Percentiles rank a stretch among this genome's conserved stretches.
phyloP scores from a whole-genome alignment of 37 sponge, comb jelly and placozoan species.

The Ianthella basta region DNA sequence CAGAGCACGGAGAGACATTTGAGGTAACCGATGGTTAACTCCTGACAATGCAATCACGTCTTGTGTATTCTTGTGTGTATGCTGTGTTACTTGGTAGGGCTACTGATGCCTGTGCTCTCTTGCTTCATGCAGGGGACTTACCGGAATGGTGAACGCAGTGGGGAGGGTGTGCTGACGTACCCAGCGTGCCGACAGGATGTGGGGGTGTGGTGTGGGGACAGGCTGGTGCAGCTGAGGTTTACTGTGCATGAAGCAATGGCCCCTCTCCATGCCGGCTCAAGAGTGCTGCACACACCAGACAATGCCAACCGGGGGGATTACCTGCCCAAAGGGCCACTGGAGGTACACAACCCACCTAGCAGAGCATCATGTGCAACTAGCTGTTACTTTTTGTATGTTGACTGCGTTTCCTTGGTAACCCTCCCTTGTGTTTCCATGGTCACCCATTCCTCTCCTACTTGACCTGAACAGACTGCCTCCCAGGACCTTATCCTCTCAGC shows the following conservation, averaged over 20 bases:
- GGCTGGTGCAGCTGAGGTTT: constrained; percentile 66
- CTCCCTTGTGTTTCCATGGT: background rate
- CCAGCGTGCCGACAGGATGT: constrained; percentile 69
- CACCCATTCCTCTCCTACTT: background rate
- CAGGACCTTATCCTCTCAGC: constrained; percentile 73
- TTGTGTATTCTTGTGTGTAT: background rate
- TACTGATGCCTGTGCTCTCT: background rate
- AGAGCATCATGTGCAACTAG: no score
- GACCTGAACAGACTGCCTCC: constrained; percentile 50
- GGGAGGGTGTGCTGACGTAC: constrained; percentile 79
- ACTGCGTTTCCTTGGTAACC: no score
- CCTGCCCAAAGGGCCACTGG: constrained; percentile 64
- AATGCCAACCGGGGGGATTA: constrained; percentile 30
- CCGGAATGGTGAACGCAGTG: constrained; percentile 64
- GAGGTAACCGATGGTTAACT: constrained; percentile 39
- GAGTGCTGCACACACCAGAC: constrained; percentile 47
- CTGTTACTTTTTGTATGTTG: no score
- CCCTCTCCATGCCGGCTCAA: background rate
- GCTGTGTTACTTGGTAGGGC: background rate
- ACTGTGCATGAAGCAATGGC: constrained; percentile 53
- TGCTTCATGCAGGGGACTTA: constrained; percentile 62
- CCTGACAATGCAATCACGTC: background rate
- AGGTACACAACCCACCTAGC: constrained; percentile 39
- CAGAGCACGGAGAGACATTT: constrained; percentile 75
- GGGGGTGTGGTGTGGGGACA: constrained; percentile 79